Evolutionary conservation across 1,140 invertebrate genomes (phyloP).

Genomic region (Pomacea maculata): DNA sequence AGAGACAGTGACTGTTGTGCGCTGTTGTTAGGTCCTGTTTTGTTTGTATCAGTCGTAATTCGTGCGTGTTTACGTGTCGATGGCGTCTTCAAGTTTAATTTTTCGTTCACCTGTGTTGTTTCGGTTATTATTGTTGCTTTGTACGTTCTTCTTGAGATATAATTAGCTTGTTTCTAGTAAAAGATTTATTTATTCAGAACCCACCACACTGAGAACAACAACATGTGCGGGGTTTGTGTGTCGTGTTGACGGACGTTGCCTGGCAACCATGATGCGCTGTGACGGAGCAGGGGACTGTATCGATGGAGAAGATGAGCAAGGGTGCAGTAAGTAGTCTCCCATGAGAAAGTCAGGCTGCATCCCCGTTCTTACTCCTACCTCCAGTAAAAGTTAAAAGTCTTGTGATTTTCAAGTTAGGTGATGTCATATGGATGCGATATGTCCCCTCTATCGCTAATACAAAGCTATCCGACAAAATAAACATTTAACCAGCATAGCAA

Average conservation of each 20-base stretch:
- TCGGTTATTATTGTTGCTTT: background rate
- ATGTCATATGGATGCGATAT: too few relatives aligned
- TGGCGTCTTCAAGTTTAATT: too few relatives aligned
- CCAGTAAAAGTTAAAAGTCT: background rate
- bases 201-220: background rate
- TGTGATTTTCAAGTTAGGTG: too few relatives aligned
- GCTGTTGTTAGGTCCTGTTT: too few relatives aligned
- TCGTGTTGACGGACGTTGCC: slow-evolving; percentile 25
- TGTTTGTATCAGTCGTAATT: too few relatives aligned
- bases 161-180: slow-evolving; percentile 22
- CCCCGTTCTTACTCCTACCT: background rate
- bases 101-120: too few relatives aligned
- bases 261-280: slow-evolving; percentile 31
- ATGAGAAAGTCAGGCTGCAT: background rate
- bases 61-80: too few relatives aligned
- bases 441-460: too few relatives aligned
- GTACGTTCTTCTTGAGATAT: background rate
- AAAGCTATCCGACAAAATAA: too few relatives aligned
- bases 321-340: slow-evolving; percentile 33
- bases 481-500: too few relatives aligned
- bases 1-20: too few relatives aligned
- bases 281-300: slow-evolving; percentile 39
- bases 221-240: slow-evolving; percentile 14
- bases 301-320: slow-evolving; percentile 39
- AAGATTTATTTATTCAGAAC: background rate